Conservation (phyloP, 2,113 vertebrate genomes). For the Sarotherodon lohbergeri region DNA sequence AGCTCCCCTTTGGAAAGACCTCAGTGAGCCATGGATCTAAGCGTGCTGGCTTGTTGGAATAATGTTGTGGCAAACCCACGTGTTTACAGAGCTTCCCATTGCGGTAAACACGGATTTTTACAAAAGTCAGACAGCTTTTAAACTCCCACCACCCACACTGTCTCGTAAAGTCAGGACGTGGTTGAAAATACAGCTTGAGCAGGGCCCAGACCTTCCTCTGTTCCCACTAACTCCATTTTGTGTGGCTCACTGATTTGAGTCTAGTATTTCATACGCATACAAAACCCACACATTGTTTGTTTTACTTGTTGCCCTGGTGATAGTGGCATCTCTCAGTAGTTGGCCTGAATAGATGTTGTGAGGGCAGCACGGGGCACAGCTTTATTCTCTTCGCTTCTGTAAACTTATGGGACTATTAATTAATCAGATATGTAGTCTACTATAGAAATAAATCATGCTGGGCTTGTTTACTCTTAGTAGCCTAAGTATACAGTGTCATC, state of each 20-base stretch:
- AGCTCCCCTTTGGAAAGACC: background rate
- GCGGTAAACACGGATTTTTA: constrained; percentile 57
- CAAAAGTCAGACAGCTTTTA: constrained; percentile 51
- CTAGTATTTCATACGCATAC: constrained; percentile 69
- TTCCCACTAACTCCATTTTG: constrained; percentile 55
- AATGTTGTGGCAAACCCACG: constrained; percentile 36
- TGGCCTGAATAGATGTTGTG: constrained; percentile 55
- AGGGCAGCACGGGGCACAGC: constrained; percentile 2
- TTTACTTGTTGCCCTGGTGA: constrained; percentile 69
- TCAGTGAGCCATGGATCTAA: constrained; percentile 5
- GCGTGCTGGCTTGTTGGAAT: constrained; percentile 19
- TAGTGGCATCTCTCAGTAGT: constrained; percentile 59
- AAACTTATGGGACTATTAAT: constrained; percentile 2
- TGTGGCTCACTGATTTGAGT: constrained; percentile 55
- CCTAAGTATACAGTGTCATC: background rate
- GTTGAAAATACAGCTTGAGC: constrained; percentile 25
- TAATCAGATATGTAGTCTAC: background rate
- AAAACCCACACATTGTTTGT: constrained; percentile 77
- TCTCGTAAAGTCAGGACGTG: constrained; percentile 45
- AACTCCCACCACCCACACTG: constrained; percentile 54
- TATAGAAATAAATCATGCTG: background rate
- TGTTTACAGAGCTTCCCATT: constrained; percentile 62
- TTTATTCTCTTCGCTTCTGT: constrained; percentile 7
- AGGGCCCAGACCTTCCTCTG: constrained; percentile 20
- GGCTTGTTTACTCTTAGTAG: background rate